A percentile compares a stretch with the other conserved stretches of the same genome.
phyloP scores from a whole-genome alignment of 2,888 invertebrate species.

The Idaea biselata region DNA sequence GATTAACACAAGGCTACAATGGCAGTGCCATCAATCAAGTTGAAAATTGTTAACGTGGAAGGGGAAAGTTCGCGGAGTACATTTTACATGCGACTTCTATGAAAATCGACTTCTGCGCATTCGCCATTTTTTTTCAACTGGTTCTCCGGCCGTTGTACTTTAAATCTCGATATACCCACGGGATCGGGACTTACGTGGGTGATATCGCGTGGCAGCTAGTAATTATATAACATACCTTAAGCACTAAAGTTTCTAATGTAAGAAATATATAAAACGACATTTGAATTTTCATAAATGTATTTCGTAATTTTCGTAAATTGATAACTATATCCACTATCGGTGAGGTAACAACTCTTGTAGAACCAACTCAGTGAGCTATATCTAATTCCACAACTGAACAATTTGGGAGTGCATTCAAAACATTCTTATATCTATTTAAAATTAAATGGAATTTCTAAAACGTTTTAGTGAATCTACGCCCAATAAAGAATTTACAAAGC shows the following conservation, averaged over 20 bases:
- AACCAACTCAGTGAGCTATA: conserved; percentile 65
- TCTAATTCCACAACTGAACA: conserved; percentile 65
- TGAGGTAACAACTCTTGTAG: conserved; percentile 77
- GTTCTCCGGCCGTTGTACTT: no score
- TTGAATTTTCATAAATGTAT: conserved; percentile 62
- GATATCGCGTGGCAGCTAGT: no score
- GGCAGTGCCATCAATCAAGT: no score
- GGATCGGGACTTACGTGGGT: no score
- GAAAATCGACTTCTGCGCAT: no score
- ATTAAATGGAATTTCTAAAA: conserved; percentile 12
- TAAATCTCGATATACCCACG: no score
- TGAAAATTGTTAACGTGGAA: no score
- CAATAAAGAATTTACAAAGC: conserved; percentile 7
- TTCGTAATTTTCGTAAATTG: conserved; percentile 73
- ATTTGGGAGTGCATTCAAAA: conserved; percentile 60
- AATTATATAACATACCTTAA: no score
- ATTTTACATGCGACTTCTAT: no score
- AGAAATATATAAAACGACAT: conserved; percentile 16
- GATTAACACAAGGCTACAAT: no score
- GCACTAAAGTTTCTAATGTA: neutral
- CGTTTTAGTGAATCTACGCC: conserved; percentile 5
- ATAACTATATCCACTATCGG: conserved; percentile 78
- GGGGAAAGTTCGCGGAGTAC: no score
- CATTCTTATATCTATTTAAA: conserved; percentile 21
- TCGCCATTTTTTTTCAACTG: no score